Base-by-base conservation (phyloP, 2,797 vertebrate species). In the Micropoecilia bifurca region DNA sequence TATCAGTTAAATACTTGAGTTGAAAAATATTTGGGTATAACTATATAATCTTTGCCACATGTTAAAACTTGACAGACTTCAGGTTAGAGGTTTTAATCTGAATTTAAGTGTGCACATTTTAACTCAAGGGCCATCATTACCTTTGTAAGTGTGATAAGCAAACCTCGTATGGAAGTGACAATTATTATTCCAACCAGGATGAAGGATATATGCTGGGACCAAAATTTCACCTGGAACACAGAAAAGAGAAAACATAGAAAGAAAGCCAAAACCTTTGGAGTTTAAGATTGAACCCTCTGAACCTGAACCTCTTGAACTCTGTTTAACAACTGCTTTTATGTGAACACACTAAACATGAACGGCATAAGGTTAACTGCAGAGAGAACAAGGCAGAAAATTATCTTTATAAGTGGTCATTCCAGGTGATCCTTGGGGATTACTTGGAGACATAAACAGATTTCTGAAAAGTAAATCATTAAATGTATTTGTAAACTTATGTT, bases 101-200 rank as follows among this genome's bases (percentile, higher is more conserved):
- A 20, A 18, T 28, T 43, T 1, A 22, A 53, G n/a, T 18, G 10
- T 55, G 33, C 13, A 28, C 6, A 8, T n/a, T n/a, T 74, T 20
- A 41, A 39, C 16, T 18, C 45, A 61, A 30, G 72, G 4, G 13
- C 74, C 14, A 20, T 45, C 55, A 71, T 84, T 96, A 99, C 99
- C 98, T 99, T 99, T 41, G 98, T 99, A 66, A 99, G 97, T 3
- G 99, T 99, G 88, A 99, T 99, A 87, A 99, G 95, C 69, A 99
- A 90, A 43, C 99, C 99, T 90, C 98, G 96, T 86, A 99, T 99
- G 71, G 99, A 99, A 5, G 98, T 99, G 78, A 99, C 97, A 6
- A 99, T 99, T 91, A 99, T 99, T 92, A 99, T 99, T 92, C 99
- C 99, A 77, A 99, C 98, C 77, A 99, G 94, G 85, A 99, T 99